Percentiles rank a stretch among this genome's conserved stretches.
These are phyloP conservation scores for Xenops minutus DNA, from an alignment of 2,797 vertebrate species.

Conservation along the genomic window DNA sequence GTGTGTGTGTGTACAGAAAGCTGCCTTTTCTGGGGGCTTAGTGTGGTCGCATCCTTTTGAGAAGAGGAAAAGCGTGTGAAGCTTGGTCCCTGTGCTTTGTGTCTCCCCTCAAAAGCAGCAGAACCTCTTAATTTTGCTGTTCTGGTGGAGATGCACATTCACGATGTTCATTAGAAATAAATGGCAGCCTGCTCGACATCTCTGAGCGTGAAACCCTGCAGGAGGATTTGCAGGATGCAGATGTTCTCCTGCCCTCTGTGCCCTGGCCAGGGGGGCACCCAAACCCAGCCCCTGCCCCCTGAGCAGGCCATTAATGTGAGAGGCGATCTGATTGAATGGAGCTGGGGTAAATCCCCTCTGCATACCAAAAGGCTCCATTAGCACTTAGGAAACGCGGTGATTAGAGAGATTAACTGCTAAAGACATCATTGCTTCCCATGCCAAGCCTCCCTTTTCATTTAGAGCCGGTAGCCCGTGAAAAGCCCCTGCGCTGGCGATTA, in stretches of 20 bases:
- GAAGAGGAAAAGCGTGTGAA: not conserved
- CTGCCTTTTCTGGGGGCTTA: not conserved
- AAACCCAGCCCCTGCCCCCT: not conserved
- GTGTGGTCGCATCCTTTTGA: not conserved
- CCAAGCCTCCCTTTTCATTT: not conserved
- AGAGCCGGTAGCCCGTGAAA: not conserved
- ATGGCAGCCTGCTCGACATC: not conserved
- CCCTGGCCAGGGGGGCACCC: not conserved
- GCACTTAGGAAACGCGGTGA: not conserved
- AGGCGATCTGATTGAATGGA: not conserved
- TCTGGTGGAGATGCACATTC: not conserved
- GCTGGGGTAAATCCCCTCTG: not conserved
- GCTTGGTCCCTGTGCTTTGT: not conserved
- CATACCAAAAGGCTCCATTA: not conserved
- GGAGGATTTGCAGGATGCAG: not conserved
- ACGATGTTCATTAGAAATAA: not conserved
- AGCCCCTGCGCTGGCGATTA: not conserved
- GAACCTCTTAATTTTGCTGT: not conserved
- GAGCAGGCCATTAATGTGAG: not conserved
- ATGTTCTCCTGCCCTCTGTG: not conserved
- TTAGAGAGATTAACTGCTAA: constrained; percentile 26
- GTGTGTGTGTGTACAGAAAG: not conserved
- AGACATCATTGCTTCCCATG: not conserved
- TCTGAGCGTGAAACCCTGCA: not conserved
- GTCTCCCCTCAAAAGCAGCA: not conserved